Evolutionary conservation across 1,140 invertebrate species (phyloP), one percentile per base, ranked within the genome.

Genomic region (Stegodyphus mimosarum): DNA sequence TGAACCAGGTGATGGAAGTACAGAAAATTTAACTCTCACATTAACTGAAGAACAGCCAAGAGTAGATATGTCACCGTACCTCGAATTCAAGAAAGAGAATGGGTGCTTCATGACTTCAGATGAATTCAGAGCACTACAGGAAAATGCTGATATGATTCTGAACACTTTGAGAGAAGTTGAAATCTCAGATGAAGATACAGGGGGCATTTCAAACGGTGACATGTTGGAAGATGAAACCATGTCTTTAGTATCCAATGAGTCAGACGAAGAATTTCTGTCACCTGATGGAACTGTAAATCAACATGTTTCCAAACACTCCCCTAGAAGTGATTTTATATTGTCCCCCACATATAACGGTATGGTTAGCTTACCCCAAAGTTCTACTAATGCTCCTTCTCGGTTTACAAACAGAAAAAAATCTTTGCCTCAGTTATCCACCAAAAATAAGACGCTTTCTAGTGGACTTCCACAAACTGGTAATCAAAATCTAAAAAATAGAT

Each of bases 211-310:
- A 9, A 89, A 87, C 86, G 89, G 89, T 7, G 85, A 86, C 18
- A 90, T 93, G 72, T 89, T 94, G 66, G 93, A 94, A 86, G 92
- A 92, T 88, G 93, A 94, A 89, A 94, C 93, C 0, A 88, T 94
- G 15, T 94, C 93, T 87, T 89, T 94, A 50, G 93, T 94, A 0
- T 94, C 94, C 11, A 94, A 94, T 88, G 93, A 93, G 75, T 92
- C 91, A n/a, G 92, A 93, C 75, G 91, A 91, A 5, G 92, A 93
- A 77, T 89, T 84, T 71, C 69, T 70, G 11, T 66, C 69, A 13
- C 75, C 84, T 18, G 79, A 70, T 53, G 50, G 64, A 11, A 69
- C 18, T n/a, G 15, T 72, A 15, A 13, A 76, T 10, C 7, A 9
- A 49, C 55, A 64, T 55, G 6, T 33, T 3, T 51, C 11, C n/a